Conservation (phyloP, 2,113 vertebrate species). For the Zosterops borbonicus region DNA sequence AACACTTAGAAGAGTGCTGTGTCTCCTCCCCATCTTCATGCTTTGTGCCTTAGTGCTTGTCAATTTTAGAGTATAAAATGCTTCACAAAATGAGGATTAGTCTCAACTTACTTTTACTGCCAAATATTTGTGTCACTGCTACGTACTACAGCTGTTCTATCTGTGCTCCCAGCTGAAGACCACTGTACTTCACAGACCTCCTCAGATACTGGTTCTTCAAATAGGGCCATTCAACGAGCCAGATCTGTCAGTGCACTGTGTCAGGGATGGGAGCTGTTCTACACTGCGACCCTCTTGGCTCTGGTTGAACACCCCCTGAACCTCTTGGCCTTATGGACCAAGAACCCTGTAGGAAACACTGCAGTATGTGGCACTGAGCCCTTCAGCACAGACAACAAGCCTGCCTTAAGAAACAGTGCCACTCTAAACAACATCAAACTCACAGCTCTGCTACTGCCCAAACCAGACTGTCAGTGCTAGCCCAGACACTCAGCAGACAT, state of each 20-base stretch:
- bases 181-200: background rate
- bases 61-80: background rate
- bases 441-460: background rate
- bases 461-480: background rate
- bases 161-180: background rate
- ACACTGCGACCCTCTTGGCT: background rate
- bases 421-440: background rate
- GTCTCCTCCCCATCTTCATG: background rate
- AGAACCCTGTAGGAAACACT: background rate
- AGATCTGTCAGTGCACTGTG: rapidly evolving
- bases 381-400: background rate
- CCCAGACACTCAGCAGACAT: background rate
- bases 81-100: background rate
- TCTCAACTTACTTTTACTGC: background rate
- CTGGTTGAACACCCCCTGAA: background rate
- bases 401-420: background rate
- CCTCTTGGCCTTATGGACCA: background rate
- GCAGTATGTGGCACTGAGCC: background rate
- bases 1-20: background rate
- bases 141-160: background rate
- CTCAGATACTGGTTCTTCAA: background rate
- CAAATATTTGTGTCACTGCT: background rate
- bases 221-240: rapidly evolving
- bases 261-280: background rate
- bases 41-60: background rate